Evolutionary conservation across 2,888 invertebrate genomes (phyloP), one percentile per base, ranked within the genome.

Genomic region (Deroplatys truncata): DNA sequence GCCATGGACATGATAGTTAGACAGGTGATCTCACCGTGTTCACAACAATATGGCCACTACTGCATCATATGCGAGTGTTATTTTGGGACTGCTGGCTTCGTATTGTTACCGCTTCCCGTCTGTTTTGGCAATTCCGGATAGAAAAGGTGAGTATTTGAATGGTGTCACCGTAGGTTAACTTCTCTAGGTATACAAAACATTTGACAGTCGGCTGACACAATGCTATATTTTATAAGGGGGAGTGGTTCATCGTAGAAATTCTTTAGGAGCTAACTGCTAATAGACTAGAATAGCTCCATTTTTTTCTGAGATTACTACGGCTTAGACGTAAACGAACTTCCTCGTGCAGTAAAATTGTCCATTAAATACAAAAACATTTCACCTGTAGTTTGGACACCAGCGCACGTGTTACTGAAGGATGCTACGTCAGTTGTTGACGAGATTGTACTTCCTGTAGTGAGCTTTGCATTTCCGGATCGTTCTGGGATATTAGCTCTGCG

Each of bases 41-140:
- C 28, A 35, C 87, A 87, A 83, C 83, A 86, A 72, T 86, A 87
- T 87, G 87, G 87, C 87, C 82, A 29, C 86, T 15, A 86, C 86
- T 16, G 35, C 87, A 31, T 31, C 87, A 9, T 87, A 35, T 35
- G 87, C 87, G 4, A 35, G 82, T 87, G 83, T 91, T 85, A 35
- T 90, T 10, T 85, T 91, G 9, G 87, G 88, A 9, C 84, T 91
- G 28, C 84, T 91, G 84, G 56, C 88, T 10, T 89, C 90, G 15
- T 89, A 90, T 82, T 86, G 88, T 88, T 91, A 90, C 35, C 88
- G 88, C 28, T 87, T 90, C 13, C 90, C 90, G 28, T 88, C 90
- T 35, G 90, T 90, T 15, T n/a, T 89, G 88, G 90, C 90, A 16
- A 88, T 90, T 16, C 90, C 91, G 9, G 91, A 89, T 29, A 90